These are phyloP conservation scores for Plagodis pulveraria DNA, from an alignment of 2,888 invertebrate species.

Conservation along the genomic window DNA sequence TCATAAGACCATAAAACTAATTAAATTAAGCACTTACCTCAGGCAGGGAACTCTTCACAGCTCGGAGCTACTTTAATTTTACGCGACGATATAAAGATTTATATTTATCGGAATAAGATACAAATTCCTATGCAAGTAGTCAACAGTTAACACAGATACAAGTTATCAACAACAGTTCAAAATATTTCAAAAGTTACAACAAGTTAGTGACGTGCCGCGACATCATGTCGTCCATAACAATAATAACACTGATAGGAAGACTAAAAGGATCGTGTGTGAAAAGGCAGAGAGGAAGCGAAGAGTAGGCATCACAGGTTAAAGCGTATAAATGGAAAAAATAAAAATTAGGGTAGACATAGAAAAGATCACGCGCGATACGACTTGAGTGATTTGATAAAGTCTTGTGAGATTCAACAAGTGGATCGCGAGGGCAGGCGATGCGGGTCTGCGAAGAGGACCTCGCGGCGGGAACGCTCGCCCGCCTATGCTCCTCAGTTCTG, in stretches of 20 bases:
- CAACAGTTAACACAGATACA: constrained; percentile 82
- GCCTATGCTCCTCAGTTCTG: constrained; percentile 64
- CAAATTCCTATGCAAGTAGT: constrained; percentile 74
- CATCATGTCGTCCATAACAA: constrained; percentile 70
- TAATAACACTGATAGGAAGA: constrained; percentile 73
- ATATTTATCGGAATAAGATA: constrained; percentile 65
- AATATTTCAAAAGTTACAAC: constrained; percentile 81
- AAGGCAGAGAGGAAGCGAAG: constrained; percentile 69
- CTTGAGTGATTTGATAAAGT: constrained; percentile 60
- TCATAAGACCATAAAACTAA: constrained; percentile 17
- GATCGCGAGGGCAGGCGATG: constrained; percentile 69
- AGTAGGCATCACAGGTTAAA: constrained; percentile 75
- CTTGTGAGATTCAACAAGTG: constrained; percentile 79
- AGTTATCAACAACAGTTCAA: constrained; percentile 79
- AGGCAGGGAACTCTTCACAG: constrained; percentile 48
- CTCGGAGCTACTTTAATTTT: constrained; percentile 50
- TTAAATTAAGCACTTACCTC: constrained; percentile 53
- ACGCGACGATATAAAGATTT: constrained; percentile 62
- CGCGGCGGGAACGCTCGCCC: constrained; percentile 80
- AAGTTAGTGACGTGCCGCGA: constrained; percentile 60
- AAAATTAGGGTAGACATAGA: constrained; percentile 41
- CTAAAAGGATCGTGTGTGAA: constrained; percentile 60
- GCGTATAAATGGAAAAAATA: constrained; percentile 33
- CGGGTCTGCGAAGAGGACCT: constrained; percentile 59
- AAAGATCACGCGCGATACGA: constrained; percentile 59